phyloP scores from a whole-genome alignment of 2,113 vertebrate species.

The Rhizomys pruinosus region DNA sequence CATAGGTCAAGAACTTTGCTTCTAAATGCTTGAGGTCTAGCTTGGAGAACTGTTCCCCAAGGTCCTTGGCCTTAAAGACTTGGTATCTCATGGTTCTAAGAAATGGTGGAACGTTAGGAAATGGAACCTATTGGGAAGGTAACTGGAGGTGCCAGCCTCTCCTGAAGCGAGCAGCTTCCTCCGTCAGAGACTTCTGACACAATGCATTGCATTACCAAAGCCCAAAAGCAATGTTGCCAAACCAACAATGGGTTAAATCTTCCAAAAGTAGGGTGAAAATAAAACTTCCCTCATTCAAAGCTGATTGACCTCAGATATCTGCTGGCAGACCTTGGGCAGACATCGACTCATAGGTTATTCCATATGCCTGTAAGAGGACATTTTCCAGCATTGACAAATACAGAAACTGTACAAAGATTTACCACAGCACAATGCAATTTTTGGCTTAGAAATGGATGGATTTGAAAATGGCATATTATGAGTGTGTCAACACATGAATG shows the following conservation, averaged over 20 bases:
- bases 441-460: neutral
- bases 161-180: neutral
- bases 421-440: neutral
- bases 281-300: neutral
- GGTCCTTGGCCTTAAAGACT: neutral
- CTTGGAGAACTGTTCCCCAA: neutral
- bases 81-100: too few species aligned
- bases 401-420: neutral
- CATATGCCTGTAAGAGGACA: neutral
- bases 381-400: neutral
- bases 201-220: neutral
- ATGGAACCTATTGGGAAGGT: neutral
- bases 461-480: neutral
- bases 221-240: neutral
- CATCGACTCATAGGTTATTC: neutral
- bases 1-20: too few species aligned
- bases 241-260: neutral
- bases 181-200: neutral
- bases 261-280: neutral
- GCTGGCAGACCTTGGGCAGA: neutral
- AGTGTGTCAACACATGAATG: too few species aligned
- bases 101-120: neutral
- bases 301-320: neutral
- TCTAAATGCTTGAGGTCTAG: neutral
- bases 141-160: too few species aligned